Base-by-base conservation (phyloP, 2,797 vertebrate species). In the Neosilurus hyrtlii region DNA sequence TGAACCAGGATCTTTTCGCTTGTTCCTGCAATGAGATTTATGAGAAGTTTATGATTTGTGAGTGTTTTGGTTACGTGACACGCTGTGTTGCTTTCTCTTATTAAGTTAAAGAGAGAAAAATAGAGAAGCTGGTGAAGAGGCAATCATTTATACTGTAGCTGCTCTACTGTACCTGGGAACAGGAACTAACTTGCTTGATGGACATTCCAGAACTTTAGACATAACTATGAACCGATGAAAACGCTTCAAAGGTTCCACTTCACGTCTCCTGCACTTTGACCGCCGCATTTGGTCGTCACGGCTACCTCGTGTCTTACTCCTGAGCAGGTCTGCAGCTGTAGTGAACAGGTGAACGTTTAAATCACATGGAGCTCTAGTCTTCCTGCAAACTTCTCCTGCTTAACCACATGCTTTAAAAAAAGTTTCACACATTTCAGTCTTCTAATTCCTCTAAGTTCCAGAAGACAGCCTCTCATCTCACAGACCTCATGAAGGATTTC, bases 381-480 rank as follows among this genome's bases (percentile, higher is more conserved):
- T 56, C 49, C 63, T 76, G 68, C 82, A 86, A 65, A 84, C 71
- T 70, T 86, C 67, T 79, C 68, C 71, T 79, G 30, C 37, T 75
- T 68, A 59, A 75, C 16, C 73, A 43, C 26, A 59, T 73, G 67
- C 24, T 82, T 83, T 84, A 84, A 83, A 83, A 78, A 79, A 84
- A 30, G 9, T 52, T 76, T 77, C 85, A 67, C 80, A 87, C 83
- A 86, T 77, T 79, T 85, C 82, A 65, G 86, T 71, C 81, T 80
- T 82, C 72, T 86, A 87, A 79, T 86, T 94, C 92, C 93, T 89
- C 86, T 86, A 91, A 85, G 9, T 35, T 66, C 26, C 63, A 30
- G 24, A 56, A 56, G 5, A 24, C 71, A 73, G 52, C 72, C 30
- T 75, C 16, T 75, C 54, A 59, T 59, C 35, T 35, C 54, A n/a